phyloP scores from a whole-genome alignment of 2,113 vertebrate species.

The Phylloscopus whistleri region DNA sequence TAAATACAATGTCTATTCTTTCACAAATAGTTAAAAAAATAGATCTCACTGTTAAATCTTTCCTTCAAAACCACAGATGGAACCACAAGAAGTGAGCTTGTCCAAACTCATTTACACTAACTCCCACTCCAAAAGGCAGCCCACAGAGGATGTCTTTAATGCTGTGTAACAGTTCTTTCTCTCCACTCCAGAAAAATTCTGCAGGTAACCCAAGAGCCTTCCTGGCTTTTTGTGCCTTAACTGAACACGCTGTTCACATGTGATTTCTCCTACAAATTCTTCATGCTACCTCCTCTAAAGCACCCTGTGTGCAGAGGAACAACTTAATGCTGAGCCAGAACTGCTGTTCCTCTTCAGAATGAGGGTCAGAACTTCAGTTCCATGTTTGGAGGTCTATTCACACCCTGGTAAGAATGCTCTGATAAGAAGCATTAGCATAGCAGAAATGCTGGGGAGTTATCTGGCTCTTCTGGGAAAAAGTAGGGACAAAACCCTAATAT shows the following conservation, averaged over 20 bases:
- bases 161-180: not conserved
- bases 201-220: not conserved
- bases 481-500: not conserved
- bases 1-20: not conserved
- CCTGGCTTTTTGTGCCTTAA: fast-evolving
- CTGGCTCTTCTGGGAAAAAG: not conserved
- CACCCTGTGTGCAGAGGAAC: not conserved
- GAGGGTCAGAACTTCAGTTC: not conserved
- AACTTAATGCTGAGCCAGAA: not conserved
- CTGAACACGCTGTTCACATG: not conserved
- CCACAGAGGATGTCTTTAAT: not conserved
- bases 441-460: not conserved
- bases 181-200: not conserved
- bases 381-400: not conserved
- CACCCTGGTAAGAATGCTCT: not conserved
- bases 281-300: not conserved
- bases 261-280: not conserved
- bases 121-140: slow-evolving; percentile 10
- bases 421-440: not conserved
- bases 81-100: not conserved
- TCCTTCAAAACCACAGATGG: slow-evolving; percentile 22
- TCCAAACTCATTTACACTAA: not conserved
- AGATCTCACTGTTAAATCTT: not conserved
- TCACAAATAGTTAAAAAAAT: not conserved
- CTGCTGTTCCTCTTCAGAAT: not conserved